These are phyloP conservation scores for Chalcosyrphus nemorum DNA, from an alignment of 2,888 invertebrate genomes.

Conservation along the genomic window DNA sequence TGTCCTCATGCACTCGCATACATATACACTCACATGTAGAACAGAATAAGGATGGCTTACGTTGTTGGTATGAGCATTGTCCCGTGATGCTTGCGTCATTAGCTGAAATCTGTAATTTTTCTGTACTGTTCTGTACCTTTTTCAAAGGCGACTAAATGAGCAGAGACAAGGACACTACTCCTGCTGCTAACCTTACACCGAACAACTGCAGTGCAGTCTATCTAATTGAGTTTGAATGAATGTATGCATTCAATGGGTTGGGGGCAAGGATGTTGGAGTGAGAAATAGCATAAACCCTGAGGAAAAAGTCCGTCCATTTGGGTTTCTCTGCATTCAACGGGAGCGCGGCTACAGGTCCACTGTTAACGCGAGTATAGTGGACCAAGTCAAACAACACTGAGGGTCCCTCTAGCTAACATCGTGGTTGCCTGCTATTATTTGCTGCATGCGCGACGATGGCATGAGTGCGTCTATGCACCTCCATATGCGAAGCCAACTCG, in stretches of 20 bases:
- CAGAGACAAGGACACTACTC: slow-evolving; percentile 38
- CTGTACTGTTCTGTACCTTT: slow-evolving; percentile 7
- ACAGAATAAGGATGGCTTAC: slow-evolving; percentile 9
- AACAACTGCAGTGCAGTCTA: slow-evolving; percentile 62
- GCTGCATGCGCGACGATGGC: slow-evolving; percentile 16
- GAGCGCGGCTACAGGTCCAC: slow-evolving; percentile 22
- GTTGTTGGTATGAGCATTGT: slow-evolving; percentile 16
- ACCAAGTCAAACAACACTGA: slow-evolving; percentile 41
- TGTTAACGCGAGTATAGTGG: slow-evolving; percentile 36
- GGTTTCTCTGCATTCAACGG: slow-evolving; percentile 40
- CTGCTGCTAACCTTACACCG: slow-evolving; percentile 32
- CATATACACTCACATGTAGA: not conserved
- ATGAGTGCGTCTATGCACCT: slow-evolving; percentile 14
- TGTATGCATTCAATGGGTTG: slow-evolving; percentile 26
- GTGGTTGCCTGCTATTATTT: slow-evolving; percentile 19
- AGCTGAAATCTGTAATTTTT: slow-evolving; percentile 62
- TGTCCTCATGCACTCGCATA: not conserved
- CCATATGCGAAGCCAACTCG: slow-evolving; percentile 21
- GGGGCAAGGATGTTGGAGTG: slow-evolving; percentile 10
- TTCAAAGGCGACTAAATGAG: slow-evolving; percentile 46
- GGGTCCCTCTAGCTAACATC: slow-evolving; percentile 6
- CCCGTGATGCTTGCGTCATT: slow-evolving; percentile 56
- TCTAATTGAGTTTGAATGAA: slow-evolving; percentile 64
- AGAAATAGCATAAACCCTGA: slow-evolving; percentile 4
- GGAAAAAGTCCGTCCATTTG: slow-evolving; percentile 15